Evolutionary conservation across 64 coral and sea anemone species (phyloP).

Genomic region (Montipora efflorescens): DNA sequence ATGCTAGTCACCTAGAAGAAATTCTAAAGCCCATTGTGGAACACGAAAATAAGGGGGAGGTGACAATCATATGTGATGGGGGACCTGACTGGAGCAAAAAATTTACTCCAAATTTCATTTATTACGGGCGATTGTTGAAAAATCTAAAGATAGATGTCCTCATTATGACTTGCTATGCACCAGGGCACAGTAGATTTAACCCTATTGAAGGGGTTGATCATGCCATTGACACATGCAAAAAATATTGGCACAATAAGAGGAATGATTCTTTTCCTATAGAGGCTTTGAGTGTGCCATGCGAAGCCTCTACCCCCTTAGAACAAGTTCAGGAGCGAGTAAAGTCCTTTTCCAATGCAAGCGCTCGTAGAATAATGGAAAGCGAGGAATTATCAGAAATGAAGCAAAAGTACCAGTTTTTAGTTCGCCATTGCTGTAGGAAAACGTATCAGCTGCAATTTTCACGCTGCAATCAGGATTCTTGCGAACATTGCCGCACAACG

Average conservation of each 20-base stretch:
- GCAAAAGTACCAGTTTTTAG: conserved; percentile 3
- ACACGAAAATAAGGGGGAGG: neutral
- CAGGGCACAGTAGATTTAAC: neutral
- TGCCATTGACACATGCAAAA: conserved; percentile 4
- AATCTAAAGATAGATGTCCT: neutral
- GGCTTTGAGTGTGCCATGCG: neutral
- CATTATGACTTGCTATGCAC: conserved; percentile 4
- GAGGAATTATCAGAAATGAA: neutral
- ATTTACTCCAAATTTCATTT: conserved; percentile 7
- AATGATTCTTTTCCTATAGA: conserved; percentile 2
- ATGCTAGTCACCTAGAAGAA: neutral
- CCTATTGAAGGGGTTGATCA: neutral
- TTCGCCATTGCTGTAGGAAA: neutral
- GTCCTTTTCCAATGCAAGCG: neutral
- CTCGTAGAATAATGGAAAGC: neutral
- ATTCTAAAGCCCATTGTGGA: neutral
- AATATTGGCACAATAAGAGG: conserved; percentile 21
- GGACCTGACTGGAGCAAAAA: conserved; percentile 8
- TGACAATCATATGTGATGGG: neutral
- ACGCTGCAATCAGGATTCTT: conserved; percentile 10
- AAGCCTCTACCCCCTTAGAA: neutral
- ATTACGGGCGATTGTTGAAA: neutral
- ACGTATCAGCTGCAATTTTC: conserved; percentile 12
- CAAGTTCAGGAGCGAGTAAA: neutral
- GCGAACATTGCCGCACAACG: neutral